These are phyloP conservation scores for Dyspetes luteomarginatus DNA, from an alignment of 2,888 invertebrate genomes.

Conservation along the genomic window DNA sequence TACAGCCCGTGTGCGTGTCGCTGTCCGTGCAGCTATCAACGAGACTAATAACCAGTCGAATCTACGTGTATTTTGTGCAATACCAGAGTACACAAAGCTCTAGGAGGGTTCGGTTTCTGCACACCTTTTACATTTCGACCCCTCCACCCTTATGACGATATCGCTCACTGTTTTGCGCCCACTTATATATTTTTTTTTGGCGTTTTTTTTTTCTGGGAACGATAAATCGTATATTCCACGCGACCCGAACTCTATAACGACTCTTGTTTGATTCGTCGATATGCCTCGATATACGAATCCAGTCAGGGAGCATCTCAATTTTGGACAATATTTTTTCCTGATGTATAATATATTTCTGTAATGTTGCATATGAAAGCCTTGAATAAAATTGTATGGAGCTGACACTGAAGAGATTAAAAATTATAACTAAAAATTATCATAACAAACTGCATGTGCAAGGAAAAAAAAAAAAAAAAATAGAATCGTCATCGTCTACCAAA, in stretches of 20 bases:
- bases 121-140: slow-evolving; percentile 24
- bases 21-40: slow-evolving; percentile 40
- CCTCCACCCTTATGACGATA: slow-evolving; percentile 45
- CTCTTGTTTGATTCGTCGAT: slow-evolving; percentile 24
- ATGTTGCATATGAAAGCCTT: too few relatives aligned
- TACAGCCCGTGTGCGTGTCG: slow-evolving; percentile 62
- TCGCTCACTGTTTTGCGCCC: slow-evolving; percentile 39
- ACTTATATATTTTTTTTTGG: slow-evolving; percentile 32
- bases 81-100: slow-evolving; percentile 6
- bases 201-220: slow-evolving; percentile 23
- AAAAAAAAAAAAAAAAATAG: background rate
- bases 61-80: slow-evolving; percentile 35
- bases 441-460: too few relatives aligned
- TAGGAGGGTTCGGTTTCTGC: slow-evolving; percentile 1
- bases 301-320: slow-evolving; percentile 15
- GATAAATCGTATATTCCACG: background rate
- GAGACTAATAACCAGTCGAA: slow-evolving; percentile 41
- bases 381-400: too few relatives aligned
- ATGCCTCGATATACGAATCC: background rate
- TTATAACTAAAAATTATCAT: too few relatives aligned
- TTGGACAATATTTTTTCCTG: slow-evolving; percentile 18
- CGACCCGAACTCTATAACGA: slow-evolving; percentile 8
- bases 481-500: background rate
- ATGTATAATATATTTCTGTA: too few relatives aligned
- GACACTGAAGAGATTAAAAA: too few relatives aligned